Evolutionary conservation across 30 jellyfish, hydroid and myxozoan genomes (phyloP), one percentile per base, ranked within the genome.

Genomic region (Hydractinia symbiolongicarpus): DNA sequence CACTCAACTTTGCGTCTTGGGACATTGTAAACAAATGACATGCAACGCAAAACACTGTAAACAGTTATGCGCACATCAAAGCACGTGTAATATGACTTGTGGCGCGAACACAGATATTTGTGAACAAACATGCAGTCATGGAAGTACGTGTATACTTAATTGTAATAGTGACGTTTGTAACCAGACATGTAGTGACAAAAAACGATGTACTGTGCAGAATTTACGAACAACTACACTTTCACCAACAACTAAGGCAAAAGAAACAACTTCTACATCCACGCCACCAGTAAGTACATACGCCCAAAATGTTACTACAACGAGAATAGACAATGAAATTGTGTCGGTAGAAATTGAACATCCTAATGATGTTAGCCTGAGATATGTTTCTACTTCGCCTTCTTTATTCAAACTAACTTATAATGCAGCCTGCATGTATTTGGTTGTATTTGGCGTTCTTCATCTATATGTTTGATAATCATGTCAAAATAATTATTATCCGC

Each of bases 41-140:
- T 90, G 97, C 73, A 84, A 90, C 71, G 84, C 95, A 14, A 70
- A 79, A 54, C 90, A 82, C 44, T 90, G 97, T 78, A 87, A 90
- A 72, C 97, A 90, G 57, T 90, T 90, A 9, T 90, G 97, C 86
- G 79, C 95, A 15, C 95, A 86, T 57, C 84, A 82, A 72, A 82
- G 95, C 55, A 78, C 79, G 19, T 90, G 97, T 69, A 51, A 74
- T 55, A 77, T 90, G 85, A 75, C 79, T 54, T 90, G 97, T 67
- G 93, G 95, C 56, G 79, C 69, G 57, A 76, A 78, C 54, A 86
- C 81, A 0, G 82, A 85, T 49, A 66, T 83, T 5, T 90, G 97
- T 56, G 40, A 79, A 19, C 97, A 90, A 67, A 87, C 90, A 6
- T 90, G 97, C 79, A 87, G 74, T 50, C 52, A 53, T 13, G 95